These are phyloP conservation scores for Teleopsis dalmanni DNA, from an alignment of 1,140 invertebrate genomes.

Conservation along the genomic window DNA sequence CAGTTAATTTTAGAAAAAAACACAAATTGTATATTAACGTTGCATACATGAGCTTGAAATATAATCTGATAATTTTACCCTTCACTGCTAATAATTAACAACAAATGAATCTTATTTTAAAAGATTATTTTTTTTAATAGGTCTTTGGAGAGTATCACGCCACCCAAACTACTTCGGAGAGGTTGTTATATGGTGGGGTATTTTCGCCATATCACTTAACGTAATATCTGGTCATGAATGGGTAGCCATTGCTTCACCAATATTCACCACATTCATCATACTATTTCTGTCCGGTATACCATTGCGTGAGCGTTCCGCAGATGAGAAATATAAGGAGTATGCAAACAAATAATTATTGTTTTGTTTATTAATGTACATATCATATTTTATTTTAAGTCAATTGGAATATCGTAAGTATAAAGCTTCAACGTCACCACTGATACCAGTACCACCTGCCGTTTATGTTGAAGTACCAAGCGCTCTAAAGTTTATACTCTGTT, in stretches of 20 bases:
- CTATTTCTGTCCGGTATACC: constrained; percentile 83
- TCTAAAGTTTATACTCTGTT: constrained; percentile 75
- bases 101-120: no score
- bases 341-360: constrained; percentile 28
- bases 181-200: constrained; percentile 88
- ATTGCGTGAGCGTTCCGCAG: constrained; percentile 72
- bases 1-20: no score
- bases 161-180: constrained; percentile 96
- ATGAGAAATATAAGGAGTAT: constrained; percentile 81
- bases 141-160: constrained; percentile 80
- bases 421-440: constrained; percentile 73
- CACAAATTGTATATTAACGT: no score
- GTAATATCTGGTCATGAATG: constrained; percentile 74
- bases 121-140: constrained; percentile 45
- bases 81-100: no score
- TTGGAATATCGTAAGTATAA: constrained; percentile 81
- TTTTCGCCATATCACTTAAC: constrained; percentile 82
- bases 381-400: constrained; percentile 51
- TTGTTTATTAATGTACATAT: no score
- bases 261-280: constrained; percentile 83
- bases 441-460: constrained; percentile 75
- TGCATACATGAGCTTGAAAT: no score
- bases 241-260: constrained; percentile 76
- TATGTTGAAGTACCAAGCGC: constrained; percentile 75
- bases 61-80: no score